Evolutionary conservation across 2,113 vertebrate genomes (phyloP).

Genomic region (Erythrolamprus reginae): DNA sequence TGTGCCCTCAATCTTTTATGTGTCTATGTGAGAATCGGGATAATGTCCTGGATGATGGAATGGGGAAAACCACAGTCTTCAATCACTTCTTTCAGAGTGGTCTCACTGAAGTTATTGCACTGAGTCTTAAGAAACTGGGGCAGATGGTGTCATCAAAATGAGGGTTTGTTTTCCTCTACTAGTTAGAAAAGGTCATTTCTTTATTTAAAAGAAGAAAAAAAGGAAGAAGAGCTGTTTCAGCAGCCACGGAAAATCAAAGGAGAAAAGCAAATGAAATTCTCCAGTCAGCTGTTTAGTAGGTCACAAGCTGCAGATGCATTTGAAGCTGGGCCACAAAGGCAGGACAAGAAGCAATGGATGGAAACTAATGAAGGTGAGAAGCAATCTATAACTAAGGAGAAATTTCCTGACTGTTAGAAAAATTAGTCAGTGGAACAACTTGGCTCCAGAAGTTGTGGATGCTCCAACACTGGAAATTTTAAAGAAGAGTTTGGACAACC

Average conservation of each 20-base stretch:
- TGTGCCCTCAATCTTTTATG: too few species aligned
- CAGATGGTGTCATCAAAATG: neutral
- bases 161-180: neutral
- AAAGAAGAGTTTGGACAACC: neutral
- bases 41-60: neutral
- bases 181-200: neutral
- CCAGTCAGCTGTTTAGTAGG: neutral
- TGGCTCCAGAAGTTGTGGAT: neutral
- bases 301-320: neutral
- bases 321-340: neutral
- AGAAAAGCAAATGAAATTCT: neutral
- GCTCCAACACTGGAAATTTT: neutral
- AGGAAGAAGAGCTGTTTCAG: neutral
- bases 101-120: neutral
- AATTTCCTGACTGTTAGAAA: neutral
- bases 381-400: neutral
- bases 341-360: neutral
- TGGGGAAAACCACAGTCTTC: neutral
- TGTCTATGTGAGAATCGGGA: neutral
- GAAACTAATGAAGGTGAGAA: neutral
- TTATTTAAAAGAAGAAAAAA: neutral
- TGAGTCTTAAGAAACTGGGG: neutral
- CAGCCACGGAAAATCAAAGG: neutral
- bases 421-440: neutral
- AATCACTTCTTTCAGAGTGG: neutral